Base-by-base conservation (phyloP, 2,888 invertebrate genomes). In the Tribolium freemani region DNA sequence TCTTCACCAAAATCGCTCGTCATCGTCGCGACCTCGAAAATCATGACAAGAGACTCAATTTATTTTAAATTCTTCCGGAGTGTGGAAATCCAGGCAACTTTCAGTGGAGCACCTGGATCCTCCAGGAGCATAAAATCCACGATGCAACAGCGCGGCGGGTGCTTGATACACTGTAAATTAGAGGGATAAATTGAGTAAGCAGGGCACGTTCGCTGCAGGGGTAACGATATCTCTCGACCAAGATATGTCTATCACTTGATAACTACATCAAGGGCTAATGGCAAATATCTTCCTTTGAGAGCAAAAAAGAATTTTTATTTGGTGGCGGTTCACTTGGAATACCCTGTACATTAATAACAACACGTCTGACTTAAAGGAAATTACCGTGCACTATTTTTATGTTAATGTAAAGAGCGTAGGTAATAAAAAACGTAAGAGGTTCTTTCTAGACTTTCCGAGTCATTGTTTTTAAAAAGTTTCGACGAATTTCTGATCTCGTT, bases 151-250 rank as follows among this genome's bases (percentile, higher is more conserved):
- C 68, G 50, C 73, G 66, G 58, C 71, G 76, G 74, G 75, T 67
- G 73, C 74, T 46, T 81, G 79, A 79, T 81, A 80, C 77, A 78
- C 78, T 80, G 81, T 80, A 81, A 82, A 83, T 82, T 81, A 82
- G 78, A 75, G 66, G 78, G 78, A 78, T 79, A 78, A 77, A 76
- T 80, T 81, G 76, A 73, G 79, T 71, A 83, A 80, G 75, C 83
- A 70, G 76, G 78, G 80, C 84, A 84, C 84, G 84, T 84, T 76
- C 71, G 61, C 78, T 75, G 77, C 79, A 78, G 81, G 80, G 82
- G 80, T 79, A 79, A 79, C 77, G 79, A 81, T 82, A 83, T 82
- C 81, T 81, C 79, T 79, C 69, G 75, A 77, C 74, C 77, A 78
- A 80, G 80, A 82, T 80, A 79, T 79, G 80, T 79, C 78, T 79